Evolutionary conservation across 2,888 invertebrate genomes (phyloP).

Genomic region (Platycheirus albimanus): DNA sequence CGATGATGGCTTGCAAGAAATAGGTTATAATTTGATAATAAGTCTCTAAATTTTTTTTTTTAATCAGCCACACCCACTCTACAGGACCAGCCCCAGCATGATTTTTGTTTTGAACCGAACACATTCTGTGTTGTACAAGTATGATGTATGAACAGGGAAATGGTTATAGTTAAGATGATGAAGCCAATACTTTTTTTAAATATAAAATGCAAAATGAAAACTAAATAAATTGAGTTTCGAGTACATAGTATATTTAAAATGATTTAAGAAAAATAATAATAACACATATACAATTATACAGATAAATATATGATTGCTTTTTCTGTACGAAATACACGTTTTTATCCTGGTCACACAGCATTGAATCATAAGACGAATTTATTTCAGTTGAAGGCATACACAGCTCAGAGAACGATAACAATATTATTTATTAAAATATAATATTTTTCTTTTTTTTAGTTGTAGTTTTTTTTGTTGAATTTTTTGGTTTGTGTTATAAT

Average conservation of each 20-base stretch:
- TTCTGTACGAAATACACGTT: constrained; percentile 58
- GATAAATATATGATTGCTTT: constrained; percentile 69
- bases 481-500: constrained; percentile 22
- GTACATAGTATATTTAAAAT: constrained; percentile 52
- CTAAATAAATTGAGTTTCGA: constrained; percentile 9
- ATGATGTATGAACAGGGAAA: too few relatives aligned
- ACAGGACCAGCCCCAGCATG: too few relatives aligned
- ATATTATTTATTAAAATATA: constrained; percentile 24
- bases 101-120: too few relatives aligned
- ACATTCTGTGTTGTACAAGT: too few relatives aligned
- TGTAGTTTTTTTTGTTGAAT: background rate
- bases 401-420: constrained; percentile 62
- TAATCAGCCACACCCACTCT: too few relatives aligned
- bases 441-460: too few relatives aligned
- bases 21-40: too few relatives aligned
- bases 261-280: constrained; percentile 53
- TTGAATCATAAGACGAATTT: constrained; percentile 69
- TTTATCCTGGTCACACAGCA: constrained; percentile 55
- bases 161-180: too few relatives aligned
- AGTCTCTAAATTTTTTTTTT: too few relatives aligned
- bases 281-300: constrained; percentile 38
- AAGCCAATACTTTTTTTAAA: too few relatives aligned
- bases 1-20: too few relatives aligned
- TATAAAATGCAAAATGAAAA: too few relatives aligned
- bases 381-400: constrained; percentile 65